Conservation (phyloP, 2,888 invertebrate genomes). For the Alviniconcha strummeri region DNA sequence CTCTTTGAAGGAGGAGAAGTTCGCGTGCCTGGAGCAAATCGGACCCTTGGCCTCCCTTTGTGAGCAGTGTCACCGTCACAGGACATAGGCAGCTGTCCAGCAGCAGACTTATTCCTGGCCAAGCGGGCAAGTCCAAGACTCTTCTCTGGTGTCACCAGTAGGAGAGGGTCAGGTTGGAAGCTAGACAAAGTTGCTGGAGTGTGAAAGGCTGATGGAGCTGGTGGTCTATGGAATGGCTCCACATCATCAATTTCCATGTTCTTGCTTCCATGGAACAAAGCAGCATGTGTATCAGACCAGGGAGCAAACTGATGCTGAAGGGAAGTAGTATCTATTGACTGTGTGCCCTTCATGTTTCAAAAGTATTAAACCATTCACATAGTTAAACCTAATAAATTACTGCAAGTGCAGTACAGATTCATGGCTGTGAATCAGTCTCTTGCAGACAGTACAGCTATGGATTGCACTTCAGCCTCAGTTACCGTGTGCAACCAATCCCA, state of each 20-base stretch:
- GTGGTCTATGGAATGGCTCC: conserved; percentile 24
- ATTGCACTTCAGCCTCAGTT: too few relatives aligned
- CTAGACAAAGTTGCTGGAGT: not conserved
- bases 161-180: conserved; percentile 50
- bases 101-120: not conserved
- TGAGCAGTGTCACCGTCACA: not conserved
- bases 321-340: not conserved
- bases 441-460: too few relatives aligned
- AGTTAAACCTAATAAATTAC: too few relatives aligned
- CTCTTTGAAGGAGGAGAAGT: conserved; percentile 18
- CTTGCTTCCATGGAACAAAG: not conserved
- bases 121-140: conserved; percentile 17
- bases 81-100: not conserved
- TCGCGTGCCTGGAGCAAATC: conserved; percentile 21
- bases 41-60: conserved; percentile 22
- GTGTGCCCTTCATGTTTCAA: conserved; percentile 6
- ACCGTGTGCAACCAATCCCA: too few relatives aligned
- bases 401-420: too few relatives aligned
- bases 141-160: conserved; percentile 61
- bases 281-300: not conserved
- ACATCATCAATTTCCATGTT: conserved; percentile 4
- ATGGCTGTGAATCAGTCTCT: too few relatives aligned
- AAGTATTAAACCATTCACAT: too few relatives aligned
- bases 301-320: not conserved
- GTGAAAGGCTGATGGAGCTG: conserved; percentile 36